phyloP scores from a whole-genome alignment of 2,113 vertebrate genomes.

The Jaculus jaculus region DNA sequence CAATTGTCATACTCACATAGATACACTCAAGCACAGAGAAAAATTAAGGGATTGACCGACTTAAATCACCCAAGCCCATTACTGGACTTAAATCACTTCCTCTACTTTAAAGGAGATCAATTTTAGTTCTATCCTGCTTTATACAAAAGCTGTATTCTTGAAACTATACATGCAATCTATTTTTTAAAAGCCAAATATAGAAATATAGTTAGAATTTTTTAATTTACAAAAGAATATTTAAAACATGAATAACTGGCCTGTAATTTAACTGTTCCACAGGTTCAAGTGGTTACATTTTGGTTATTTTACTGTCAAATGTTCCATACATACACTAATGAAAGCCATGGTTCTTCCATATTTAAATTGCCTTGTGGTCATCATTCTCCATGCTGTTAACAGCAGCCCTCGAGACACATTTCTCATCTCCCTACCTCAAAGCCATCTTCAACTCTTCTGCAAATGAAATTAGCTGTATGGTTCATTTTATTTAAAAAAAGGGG shows the following conservation, averaged over 20 bases:
- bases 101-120: neutral
- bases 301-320: neutral
- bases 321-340: neutral
- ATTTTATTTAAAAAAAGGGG: neutral
- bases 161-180: conserved; percentile 19
- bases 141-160: conserved; percentile 19
- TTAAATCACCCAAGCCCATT: neutral
- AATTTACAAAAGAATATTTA: conserved; percentile 17
- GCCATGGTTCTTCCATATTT: neutral
- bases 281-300: conserved; percentile 34
- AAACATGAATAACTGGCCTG: neutral
- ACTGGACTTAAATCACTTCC: neutral
- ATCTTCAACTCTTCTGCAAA: neutral
- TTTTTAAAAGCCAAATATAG: conserved; percentile 32
- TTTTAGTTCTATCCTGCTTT: conserved; percentile 1
- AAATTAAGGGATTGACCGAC: neutral
- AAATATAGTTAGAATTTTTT: neutral
- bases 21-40: neutral
- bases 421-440: neutral
- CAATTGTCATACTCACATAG: neutral
- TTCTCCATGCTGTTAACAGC: neutral
- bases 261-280: conserved; percentile 16
- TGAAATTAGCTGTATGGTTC: neutral
- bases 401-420: neutral
- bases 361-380: neutral